phyloP scores from a whole-genome alignment of 2,888 invertebrate genomes.

The Mythimna lalbum region DNA sequence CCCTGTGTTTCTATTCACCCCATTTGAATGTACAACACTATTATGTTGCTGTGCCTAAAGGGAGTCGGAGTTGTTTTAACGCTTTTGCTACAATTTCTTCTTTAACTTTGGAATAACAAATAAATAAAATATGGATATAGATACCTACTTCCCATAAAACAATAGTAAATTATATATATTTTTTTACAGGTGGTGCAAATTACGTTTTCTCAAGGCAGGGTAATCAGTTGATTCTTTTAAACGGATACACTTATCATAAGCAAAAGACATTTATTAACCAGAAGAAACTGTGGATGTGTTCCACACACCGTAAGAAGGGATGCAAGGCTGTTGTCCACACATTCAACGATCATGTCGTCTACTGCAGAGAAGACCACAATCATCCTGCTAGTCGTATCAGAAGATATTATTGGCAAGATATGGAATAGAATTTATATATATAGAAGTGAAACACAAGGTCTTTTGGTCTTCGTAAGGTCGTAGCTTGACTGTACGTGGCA shows the following conservation, averaged over 20 bases:
- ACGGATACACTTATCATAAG: slow-evolving; percentile 17
- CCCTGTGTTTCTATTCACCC: too few species aligned
- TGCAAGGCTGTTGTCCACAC: slow-evolving; percentile 56
- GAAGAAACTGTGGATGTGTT: slow-evolving; percentile 40
- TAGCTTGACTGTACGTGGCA: background rate
- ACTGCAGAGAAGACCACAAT: slow-evolving; percentile 32
- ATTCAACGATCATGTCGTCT: slow-evolving; percentile 26
- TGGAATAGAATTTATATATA: background rate
- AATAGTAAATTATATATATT: background rate
- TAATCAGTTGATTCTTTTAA: background rate
- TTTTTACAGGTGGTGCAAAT: background rate
- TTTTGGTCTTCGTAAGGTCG: background rate
- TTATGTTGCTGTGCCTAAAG: background rate
- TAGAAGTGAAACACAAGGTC: background rate
- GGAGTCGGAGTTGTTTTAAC: background rate
- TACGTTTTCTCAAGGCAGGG: background rate
- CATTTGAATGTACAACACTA: background rate
- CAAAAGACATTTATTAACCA: slow-evolving; percentile 4
- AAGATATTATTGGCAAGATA: background rate
- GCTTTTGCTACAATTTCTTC: background rate
- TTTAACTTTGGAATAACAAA: background rate
- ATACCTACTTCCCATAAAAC: background rate
- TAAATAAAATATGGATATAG: background rate
- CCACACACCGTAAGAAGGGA: slow-evolving; percentile 32
- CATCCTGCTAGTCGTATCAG: slow-evolving; percentile 23